These are phyloP conservation scores for Sturnus vulgaris DNA, from an alignment of 2,113 vertebrate species.

Conservation along the genomic window DNA sequence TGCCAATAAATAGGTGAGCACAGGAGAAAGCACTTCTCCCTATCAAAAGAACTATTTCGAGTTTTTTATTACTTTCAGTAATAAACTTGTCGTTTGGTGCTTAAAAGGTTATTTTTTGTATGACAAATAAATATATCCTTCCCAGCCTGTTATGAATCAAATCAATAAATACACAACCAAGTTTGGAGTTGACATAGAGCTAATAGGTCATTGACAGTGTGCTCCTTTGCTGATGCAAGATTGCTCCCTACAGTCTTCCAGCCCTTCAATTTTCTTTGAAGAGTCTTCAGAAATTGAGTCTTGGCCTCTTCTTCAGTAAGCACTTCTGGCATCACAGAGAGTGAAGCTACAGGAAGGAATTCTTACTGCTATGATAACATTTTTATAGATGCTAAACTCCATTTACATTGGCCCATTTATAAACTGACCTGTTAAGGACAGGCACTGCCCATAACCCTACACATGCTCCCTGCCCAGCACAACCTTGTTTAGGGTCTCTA, in stretches of 20 bases:
- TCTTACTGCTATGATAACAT: neutral
- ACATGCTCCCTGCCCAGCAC: neutral
- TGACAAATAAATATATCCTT: conserved; percentile 13
- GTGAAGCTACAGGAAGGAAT: neutral
- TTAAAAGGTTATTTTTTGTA: conserved; percentile 10
- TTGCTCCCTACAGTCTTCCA: neutral
- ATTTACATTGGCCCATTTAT: neutral
- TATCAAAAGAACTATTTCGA: neutral
- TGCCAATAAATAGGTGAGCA: neutral
- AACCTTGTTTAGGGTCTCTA: neutral
- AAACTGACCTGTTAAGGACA: neutral
- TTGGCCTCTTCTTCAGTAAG: neutral
- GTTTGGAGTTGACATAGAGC: neutral
- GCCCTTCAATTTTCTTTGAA: neutral
- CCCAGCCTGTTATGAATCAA: neutral
- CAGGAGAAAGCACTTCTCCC: neutral
- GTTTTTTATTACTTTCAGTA: neutral
- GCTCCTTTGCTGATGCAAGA: neutral
- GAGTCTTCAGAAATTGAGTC: neutral
- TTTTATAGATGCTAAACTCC: neutral
- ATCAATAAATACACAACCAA: neutral
- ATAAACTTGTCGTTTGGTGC: conserved; percentile 5
- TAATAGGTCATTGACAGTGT: neutral
- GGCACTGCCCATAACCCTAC: neutral
- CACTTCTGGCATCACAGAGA: neutral